Conservation (phyloP, 2,888 invertebrate genomes). For the Campoletis raptor region DNA sequence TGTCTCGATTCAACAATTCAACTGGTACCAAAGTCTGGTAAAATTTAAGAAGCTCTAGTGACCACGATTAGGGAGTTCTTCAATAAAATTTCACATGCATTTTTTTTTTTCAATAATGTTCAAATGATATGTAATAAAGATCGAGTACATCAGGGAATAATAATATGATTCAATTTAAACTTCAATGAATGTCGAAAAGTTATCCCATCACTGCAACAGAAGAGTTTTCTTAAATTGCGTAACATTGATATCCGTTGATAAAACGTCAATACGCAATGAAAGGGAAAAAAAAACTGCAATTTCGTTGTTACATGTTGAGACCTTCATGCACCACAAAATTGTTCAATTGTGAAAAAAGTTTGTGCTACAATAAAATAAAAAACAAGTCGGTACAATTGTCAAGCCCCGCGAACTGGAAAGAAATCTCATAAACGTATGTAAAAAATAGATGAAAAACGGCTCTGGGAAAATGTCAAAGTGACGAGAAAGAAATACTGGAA, state of each 20-base stretch:
- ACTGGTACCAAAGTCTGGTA: neutral
- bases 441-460: slow-evolving; percentile 36
- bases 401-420: slow-evolving; percentile 1
- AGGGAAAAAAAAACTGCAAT: neutral
- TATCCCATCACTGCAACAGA: neutral
- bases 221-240: neutral
- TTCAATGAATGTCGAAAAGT: neutral
- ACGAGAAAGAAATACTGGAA: slow-evolving; percentile 56
- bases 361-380: slow-evolving; percentile 14
- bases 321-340: neutral
- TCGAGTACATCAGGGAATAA: neutral
- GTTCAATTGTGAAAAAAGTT: slow-evolving; percentile 20
- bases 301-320: neutral
- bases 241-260: neutral
- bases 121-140: neutral
- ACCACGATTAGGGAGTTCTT: neutral
- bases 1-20: neutral
- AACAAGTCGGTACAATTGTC: neutral
- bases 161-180: neutral
- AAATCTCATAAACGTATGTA: slow-evolving; percentile 36
- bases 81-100: neutral
- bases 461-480: slow-evolving; percentile 38
- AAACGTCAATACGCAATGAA: neutral
- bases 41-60: neutral
- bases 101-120: neutral